Percentiles rank a stretch among this genome's conserved stretches.
Evolutionary conservation across 2,797 vertebrate genomes (phyloP).

Genomic region (Morelia viridis): DNA sequence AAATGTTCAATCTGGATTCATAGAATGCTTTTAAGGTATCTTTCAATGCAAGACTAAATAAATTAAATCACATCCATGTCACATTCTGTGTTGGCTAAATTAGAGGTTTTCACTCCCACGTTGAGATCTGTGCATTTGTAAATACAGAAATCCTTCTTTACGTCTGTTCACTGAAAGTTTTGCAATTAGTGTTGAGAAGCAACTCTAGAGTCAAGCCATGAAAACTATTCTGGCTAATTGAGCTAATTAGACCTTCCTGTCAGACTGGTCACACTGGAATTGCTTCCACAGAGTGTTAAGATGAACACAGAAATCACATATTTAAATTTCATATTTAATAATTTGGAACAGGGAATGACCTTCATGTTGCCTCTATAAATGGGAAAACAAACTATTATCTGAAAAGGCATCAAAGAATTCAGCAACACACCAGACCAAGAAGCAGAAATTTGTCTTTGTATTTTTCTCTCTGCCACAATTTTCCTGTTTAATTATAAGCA

Average conservation of each 20-base stretch:
- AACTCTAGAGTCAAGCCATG: background rate
- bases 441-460: background rate
- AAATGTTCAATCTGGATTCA: slow-evolving; percentile 46
- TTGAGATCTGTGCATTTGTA: background rate
- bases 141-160: background rate
- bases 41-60: slow-evolving; percentile 20
- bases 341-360: background rate
- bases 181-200: background rate
- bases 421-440: background rate
- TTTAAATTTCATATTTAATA: background rate
- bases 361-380: no score
- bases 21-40: background rate
- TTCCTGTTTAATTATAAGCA: background rate
- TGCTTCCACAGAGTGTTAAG: background rate
- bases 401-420: no score
- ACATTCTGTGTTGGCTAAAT: background rate
- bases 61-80: background rate
- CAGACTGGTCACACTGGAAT: background rate
- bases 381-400: no score
- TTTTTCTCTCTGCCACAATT: background rate
- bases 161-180: background rate
- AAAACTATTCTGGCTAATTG: background rate
- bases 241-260: background rate
- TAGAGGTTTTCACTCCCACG: background rate
- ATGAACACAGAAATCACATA: background rate